Base-by-base conservation (phyloP, 2,113 vertebrate genomes). In the Corythoichthys intestinalis region DNA sequence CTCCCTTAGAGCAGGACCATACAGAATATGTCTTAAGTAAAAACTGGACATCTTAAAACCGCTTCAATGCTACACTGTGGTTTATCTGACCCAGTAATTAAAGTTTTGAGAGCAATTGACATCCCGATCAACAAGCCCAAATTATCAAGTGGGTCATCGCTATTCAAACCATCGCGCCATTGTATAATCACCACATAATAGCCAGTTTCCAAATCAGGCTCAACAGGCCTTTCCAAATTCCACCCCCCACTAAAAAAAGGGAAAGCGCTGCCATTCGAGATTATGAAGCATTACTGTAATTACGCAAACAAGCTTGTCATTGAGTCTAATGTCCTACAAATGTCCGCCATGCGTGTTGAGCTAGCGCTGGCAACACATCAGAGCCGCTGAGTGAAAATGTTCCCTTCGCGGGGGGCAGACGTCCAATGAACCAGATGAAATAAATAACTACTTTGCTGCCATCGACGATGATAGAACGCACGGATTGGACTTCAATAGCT, bases 191-290 rank as follows among this genome's bases (percentile, higher is more conserved):
- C 54, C 8, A 10, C 54, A 9, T 53, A 20, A 53, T 4, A 39
- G 58, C 58, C 58, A 39, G 58, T 60, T 59, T 38, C 35, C 35
- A 59, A 59, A 59, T 59, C 15, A 8, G 39, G 15, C 35, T 60
- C 57, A 60, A 60, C 57, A 1, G 9, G 35, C 37, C 14, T 4
- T 60, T 60, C 58, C 15, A 17, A 6, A 39, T 8, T 54, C 10
- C 2, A 2, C 35, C 52, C 52, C 52, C n/a, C 47, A n/a, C 50
- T 11, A 1, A 28, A 54, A 28, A 54, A 59, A 59, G 17, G 14
- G 35, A 15, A 59, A n/a, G 37, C 6, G 58, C 58, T 39, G 58
- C 58, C 20, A 39, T 15, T 60, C 39, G 17, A 53, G 37, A 60
- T 60, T 38, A 39, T 59, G 35, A 15, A 15, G 37, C 58, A 39